These are phyloP conservation scores for Venusia cambrica DNA, from an alignment of 2,888 invertebrate genomes.

Conservation along the genomic window DNA sequence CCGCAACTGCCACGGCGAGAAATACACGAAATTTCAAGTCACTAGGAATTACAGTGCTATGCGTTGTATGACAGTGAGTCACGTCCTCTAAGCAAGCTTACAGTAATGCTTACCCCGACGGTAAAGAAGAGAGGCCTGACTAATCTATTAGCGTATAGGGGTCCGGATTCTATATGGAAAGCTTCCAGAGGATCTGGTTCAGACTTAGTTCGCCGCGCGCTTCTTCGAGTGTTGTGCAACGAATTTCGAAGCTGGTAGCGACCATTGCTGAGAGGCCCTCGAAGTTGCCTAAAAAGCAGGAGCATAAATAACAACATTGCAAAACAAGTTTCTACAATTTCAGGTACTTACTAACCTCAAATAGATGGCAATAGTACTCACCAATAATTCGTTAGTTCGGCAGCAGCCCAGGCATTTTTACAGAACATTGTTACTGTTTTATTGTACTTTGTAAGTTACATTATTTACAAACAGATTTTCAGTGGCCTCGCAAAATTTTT, in stretches of 20 bases:
- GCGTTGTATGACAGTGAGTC: too few species aligned
- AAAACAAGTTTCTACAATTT: conserved; percentile 3
- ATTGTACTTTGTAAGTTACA: conserved; percentile 42
- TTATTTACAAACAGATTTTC: conserved; percentile 34
- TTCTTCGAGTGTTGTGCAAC: conserved; percentile 56
- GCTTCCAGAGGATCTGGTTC: conserved; percentile 65
- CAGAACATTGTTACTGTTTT: conserved; percentile 60
- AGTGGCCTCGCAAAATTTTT: conserved; percentile 19
- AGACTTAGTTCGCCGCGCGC: conserved; percentile 40
- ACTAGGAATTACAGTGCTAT: too few species aligned
- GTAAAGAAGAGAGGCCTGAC: conserved; percentile 85
- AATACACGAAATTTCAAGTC: too few species aligned
- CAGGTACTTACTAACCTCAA: conserved; percentile 22
- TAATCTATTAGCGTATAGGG: conserved; percentile 65
- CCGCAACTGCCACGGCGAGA: too few species aligned
- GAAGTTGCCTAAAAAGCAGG: conserved; percentile 39
- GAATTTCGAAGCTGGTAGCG: conserved; percentile 54
- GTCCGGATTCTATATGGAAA: conserved; percentile 61
- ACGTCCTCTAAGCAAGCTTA: too few species aligned
- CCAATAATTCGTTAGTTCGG: conserved; percentile 62
- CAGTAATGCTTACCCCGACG: conserved; percentile 75
- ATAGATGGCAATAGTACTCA: conserved; percentile 34
- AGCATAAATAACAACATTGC: conserved; percentile 33
- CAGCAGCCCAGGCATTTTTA: conserved; percentile 62
- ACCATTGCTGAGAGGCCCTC: conserved; percentile 34